Percentiles rank a stretch among this genome's conserved stretches.
Conservation (phyloP, 2,888 invertebrate genomes). For the Athalia circularis region DNA sequence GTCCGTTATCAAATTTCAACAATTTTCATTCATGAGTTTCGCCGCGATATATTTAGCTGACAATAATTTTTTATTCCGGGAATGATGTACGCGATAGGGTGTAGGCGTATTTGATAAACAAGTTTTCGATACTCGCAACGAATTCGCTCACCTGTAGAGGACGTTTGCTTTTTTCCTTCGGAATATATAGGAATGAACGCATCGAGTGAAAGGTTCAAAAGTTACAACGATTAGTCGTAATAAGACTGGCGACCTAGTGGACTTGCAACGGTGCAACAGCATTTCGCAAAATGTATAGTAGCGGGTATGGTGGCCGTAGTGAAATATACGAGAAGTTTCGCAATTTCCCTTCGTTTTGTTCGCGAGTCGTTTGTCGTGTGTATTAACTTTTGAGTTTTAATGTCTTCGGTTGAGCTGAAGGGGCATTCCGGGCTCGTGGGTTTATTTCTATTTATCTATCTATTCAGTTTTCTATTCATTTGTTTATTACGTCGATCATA, state of each 20-base stretch:
- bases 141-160: background rate
- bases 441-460: background rate
- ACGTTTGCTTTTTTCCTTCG: background rate
- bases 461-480: too few relatives aligned
- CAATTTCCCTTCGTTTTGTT: constrained; percentile 15
- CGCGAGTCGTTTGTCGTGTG: constrained; percentile 21
- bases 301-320: constrained; percentile 7
- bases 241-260: constrained; percentile 25
- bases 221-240: constrained; percentile 36
- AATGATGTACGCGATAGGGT: too few relatives aligned
- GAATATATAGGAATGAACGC: background rate
- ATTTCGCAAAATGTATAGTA: constrained; percentile 20
- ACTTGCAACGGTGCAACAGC: constrained; percentile 10
- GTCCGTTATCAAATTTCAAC: background rate
- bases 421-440: constrained; percentile 4
- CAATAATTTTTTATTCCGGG: background rate
- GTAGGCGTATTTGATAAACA: too few relatives aligned
- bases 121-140: too few relatives aligned
- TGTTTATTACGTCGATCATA: background rate
- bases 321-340: background rate
- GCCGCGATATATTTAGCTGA: background rate
- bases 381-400: background rate
- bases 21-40: background rate
- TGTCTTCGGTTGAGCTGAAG: constrained; percentile 13
- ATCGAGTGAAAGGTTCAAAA: constrained; percentile 37